Base-by-base conservation (phyloP, 2,113 vertebrate genomes). In the Picathartes gymnocephalus region DNA sequence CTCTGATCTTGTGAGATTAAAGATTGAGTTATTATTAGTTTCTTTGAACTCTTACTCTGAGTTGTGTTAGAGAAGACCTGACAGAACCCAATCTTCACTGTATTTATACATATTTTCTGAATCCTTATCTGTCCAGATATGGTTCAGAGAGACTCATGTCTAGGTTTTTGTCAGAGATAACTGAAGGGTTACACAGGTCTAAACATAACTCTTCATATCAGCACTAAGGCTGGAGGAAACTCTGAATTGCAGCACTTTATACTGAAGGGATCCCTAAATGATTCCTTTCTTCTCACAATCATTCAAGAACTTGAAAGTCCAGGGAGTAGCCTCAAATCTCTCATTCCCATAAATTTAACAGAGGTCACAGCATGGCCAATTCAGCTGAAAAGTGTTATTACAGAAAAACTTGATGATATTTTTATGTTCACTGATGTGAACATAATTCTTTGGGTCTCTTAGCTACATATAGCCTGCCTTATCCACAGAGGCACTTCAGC, bases 301-400 rank as follows among this genome's bases (percentile, higher is more conserved):
- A 95, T 96, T 98, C 96, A 96, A 90, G 64, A 97, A 90, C 80
- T 88, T 96, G 71, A 88, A 97, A 93, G 96, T 94, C 79, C 54
- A 76, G 76, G 88, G 76, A 97, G 96, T 94, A 96, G 93, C 95
- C 95, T 96, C 95, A 93, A 92, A 96, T 95, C 71, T 97, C 77
- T 90, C 95, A 91, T 96, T 96, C 92, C 62, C 93, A 96, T 97
- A 97, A 97, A 97, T 98, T 97, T 97, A 96, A 94, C 92, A 96
- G 96, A 97, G 97, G 96, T 97, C 97, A 97, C 92, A 97, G 86
- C 85, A 72, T 95, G 92, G 90, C 96, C 94, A 98, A 97, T 96
- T 96, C 96, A 96, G 69, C 88, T 96, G 92, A 96, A 97, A 97
- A 97, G 93, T 95, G 93, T 96, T 95, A 81, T 92, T 97, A 87